phyloP scores from a whole-genome alignment of 2,113 vertebrate genomes.

The Chunga burmeisteri region DNA sequence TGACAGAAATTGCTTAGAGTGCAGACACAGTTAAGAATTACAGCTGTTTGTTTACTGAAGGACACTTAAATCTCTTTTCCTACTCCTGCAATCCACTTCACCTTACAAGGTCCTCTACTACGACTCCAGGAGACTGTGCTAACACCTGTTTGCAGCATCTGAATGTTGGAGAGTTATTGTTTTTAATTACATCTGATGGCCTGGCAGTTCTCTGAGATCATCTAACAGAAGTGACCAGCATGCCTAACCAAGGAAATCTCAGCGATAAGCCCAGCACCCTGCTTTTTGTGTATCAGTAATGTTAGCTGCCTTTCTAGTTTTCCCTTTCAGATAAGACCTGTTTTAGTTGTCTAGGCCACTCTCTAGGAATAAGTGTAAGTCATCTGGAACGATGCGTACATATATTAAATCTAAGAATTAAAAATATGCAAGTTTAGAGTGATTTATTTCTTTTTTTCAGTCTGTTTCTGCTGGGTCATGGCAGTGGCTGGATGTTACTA shows the following conservation, averaged over 20 bases:
- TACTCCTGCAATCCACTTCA: neutral
- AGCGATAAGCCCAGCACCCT: fast-evolving
- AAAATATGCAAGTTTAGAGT: neutral
- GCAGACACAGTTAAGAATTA: neutral
- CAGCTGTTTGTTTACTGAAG: conserved; percentile 13
- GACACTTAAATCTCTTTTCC: neutral
- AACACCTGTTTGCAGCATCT: neutral
- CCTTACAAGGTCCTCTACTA: neutral
- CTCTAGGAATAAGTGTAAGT: neutral
- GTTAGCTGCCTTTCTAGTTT: neutral
- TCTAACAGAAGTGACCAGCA: neutral
- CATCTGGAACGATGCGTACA: neutral
- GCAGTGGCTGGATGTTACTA: neutral
- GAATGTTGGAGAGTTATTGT: neutral
- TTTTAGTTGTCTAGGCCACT: neutral
- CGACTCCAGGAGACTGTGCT: neutral
- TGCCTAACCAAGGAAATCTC: neutral
- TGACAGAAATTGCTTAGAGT: neutral
- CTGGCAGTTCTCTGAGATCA: neutral
- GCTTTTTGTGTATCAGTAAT: neutral
- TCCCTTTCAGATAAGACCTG: neutral
- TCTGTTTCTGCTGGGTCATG: neutral
- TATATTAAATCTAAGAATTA: neutral
- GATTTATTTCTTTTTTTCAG: neutral
- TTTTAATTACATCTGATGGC: neutral